Conservation (phyloP, 2,888 invertebrate genomes). For the Heterodera filipjevi region DNA sequence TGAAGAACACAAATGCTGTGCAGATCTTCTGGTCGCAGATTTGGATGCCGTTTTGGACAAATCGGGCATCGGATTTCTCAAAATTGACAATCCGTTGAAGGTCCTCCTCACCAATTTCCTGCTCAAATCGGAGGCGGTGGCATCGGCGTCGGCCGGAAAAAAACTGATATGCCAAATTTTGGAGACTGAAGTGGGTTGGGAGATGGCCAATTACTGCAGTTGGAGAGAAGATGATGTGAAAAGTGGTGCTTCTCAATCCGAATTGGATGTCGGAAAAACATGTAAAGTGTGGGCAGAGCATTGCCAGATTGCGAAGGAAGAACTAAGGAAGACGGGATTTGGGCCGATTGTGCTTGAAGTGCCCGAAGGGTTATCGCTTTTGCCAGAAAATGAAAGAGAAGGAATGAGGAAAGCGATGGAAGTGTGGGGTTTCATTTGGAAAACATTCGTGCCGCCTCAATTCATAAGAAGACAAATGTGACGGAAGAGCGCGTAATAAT, state of each 20-base stretch:
- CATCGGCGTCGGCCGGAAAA: not conserved
- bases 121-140: not conserved
- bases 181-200: not conserved
- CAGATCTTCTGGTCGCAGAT: not conserved
- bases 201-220: not conserved
- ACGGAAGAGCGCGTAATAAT: not conserved
- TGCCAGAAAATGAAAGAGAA: not conserved
- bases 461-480: not conserved
- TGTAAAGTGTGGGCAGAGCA: not conserved
- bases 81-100: not conserved
- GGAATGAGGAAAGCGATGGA: not conserved
- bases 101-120: not conserved
- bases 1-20: not conserved
- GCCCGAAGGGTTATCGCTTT: not conserved
- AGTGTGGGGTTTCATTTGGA: not conserved
- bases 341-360: not conserved
- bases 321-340: not conserved
- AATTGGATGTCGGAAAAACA: not conserved
- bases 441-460: not conserved
- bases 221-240: not conserved
- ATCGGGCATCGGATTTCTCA: not conserved
- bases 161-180: no score
- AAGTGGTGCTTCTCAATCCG: not conserved
- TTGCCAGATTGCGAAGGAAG: not conserved
- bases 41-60: not conserved